A percentile compares a stretch with the other conserved stretches of the same genome.
phyloP scores from a whole-genome alignment of 2,113 vertebrate species.

The Origma solitaria region DNA sequence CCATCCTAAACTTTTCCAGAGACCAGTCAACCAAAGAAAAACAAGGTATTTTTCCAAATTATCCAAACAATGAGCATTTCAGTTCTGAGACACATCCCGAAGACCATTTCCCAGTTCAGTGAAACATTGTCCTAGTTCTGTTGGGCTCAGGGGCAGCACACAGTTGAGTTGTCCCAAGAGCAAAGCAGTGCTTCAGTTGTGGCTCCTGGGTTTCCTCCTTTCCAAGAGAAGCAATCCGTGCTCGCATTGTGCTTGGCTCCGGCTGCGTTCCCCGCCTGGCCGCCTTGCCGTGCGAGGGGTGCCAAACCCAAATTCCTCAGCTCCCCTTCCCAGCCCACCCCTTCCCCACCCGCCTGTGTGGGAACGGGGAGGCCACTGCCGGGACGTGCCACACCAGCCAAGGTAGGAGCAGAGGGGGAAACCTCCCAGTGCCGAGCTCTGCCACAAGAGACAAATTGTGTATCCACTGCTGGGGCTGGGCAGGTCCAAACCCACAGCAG shows the following conservation, averaged over 20 bases:
- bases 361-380: background rate
- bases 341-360: background rate
- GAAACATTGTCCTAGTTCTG: background rate
- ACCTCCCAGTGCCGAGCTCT: background rate
- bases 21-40: background rate
- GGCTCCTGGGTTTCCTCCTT: constrained; percentile 31
- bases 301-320: constrained; percentile 48
- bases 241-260: constrained; percentile 22
- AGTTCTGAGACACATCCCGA: background rate
- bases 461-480: background rate
- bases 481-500: background rate
- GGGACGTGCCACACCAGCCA: constrained; percentile 4
- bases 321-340: constrained; percentile 40
- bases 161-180: background rate
- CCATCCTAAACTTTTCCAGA: constrained; percentile 41
- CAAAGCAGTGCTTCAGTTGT: constrained; percentile 8
- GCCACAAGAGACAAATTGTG: background rate
- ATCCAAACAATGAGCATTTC: constrained; percentile 16
- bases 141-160: background rate
- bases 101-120: background rate
- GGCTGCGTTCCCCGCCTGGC: background rate
- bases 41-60: constrained; percentile 33
- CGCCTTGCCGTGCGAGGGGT: background rate
- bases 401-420: background rate
- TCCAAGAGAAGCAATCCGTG: constrained; percentile 1